Conservation (phyloP, 2,888 invertebrate genomes). For the Erebia epiphron region DNA sequence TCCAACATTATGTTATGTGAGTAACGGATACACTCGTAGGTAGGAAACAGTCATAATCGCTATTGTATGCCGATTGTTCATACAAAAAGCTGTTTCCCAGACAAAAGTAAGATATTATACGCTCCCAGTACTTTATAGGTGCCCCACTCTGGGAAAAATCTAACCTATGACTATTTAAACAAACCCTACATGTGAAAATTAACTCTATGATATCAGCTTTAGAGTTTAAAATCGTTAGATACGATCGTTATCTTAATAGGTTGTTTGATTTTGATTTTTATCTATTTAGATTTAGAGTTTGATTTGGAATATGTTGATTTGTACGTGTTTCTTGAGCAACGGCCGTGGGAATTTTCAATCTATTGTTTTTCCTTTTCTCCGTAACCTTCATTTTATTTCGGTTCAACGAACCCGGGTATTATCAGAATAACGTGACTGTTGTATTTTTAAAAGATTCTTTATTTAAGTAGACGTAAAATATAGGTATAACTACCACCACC, state of each 20-base stretch:
- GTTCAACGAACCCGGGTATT: conserved; percentile 57
- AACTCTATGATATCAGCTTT: background rate
- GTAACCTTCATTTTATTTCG: conserved; percentile 61
- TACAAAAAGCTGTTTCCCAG: conserved; percentile 21
- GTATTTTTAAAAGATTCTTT: background rate
- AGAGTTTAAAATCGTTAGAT: conserved; percentile 2
- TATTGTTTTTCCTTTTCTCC: conserved; percentile 65
- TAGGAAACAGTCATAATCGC: conserved; percentile 5
- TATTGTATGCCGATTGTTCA: conserved; percentile 7
- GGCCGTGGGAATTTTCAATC: conserved; percentile 62
- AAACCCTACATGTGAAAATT: background rate
- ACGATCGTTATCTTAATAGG: background rate
- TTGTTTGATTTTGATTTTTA: conserved; percentile 19
- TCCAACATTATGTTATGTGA: conserved; percentile 5
- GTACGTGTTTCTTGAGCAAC: conserved; percentile 48
- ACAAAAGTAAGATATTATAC: conserved; percentile 27
- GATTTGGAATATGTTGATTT: conserved; percentile 21
- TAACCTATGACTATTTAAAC: conserved; percentile 16
- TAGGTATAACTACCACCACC: conserved; percentile 37
- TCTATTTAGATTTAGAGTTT: conserved; percentile 1
- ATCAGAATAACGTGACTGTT: conserved; percentile 8
- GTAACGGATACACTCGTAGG: background rate
- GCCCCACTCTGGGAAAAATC: conserved; percentile 26
- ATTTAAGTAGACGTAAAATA: background rate
- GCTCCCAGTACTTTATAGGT: conserved; percentile 19